A percentile compares a stretch with the other conserved stretches of the same genome.
Conservation (phyloP, 2,797 vertebrate genomes). For the Yasuhikotakia modesta region DNA sequence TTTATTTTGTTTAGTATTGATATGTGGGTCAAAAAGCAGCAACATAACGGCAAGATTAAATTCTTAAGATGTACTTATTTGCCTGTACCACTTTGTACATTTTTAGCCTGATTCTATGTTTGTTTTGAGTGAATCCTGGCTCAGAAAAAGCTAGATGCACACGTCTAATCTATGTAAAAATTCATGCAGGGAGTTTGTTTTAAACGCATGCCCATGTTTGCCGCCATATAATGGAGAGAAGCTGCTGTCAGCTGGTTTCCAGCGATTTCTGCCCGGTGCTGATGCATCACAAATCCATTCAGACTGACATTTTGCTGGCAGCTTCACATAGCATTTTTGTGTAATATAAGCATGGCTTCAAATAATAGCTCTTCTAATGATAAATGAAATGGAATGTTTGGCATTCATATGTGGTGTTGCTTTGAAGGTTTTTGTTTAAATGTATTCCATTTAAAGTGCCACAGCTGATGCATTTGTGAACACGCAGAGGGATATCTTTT, state of each 20-base stretch:
- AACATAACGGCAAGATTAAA: slow-evolving; percentile 22
- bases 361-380: slow-evolving; percentile 1
- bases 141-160: too few relatives aligned
- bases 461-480: neutral
- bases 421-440: neutral
- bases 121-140: neutral
- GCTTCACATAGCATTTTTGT: neutral
- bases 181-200: neutral
- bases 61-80: slow-evolving; percentile 31
- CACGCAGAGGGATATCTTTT: too few relatives aligned
- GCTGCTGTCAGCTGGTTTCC: slow-evolving; percentile 1
- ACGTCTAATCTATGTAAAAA: too few relatives aligned
- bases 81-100: neutral
- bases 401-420: neutral
- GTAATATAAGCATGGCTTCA: slow-evolving; percentile 1
- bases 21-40: neutral
- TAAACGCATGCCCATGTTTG: slow-evolving; percentile 19
- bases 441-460: neutral
- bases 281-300: slow-evolving; percentile 48
- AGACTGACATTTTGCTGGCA: slow-evolving; percentile 31
- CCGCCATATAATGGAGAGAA: slow-evolving; percentile 24
- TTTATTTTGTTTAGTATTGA: neutral
- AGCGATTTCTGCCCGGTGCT: slow-evolving; percentile 34
- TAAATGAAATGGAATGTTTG: slow-evolving; percentile 2
- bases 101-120: neutral